Evolutionary conservation across 2,888 invertebrate species (phyloP), one percentile per base, ranked within the genome.

Genomic region (Polia nebulosa): DNA sequence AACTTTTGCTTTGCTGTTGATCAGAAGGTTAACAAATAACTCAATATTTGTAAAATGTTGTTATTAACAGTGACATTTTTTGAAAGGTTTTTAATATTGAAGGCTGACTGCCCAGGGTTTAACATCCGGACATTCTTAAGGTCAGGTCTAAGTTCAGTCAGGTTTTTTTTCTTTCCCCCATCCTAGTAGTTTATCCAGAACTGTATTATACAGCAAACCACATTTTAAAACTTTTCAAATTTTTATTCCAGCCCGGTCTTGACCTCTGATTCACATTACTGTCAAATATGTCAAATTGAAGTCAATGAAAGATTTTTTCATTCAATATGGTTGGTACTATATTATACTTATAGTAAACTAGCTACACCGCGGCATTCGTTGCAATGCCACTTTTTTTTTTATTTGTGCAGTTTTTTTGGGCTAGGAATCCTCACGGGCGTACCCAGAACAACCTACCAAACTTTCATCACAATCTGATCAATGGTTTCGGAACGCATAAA

Each of bases 261-360:
- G 4, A 97, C 97, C 3, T 96, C 97, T 0, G 96, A 98, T 81
- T 97, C 98, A 45, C 96, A 97, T 87, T 98, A 98, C 88, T 99
- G 99, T 89, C 96, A 96, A 78, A 96, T 98, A 65, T 99, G 99
- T 90, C 97, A 98, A 88, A 97, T 97, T 56, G 98, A 98, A 91
- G 97, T 98, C 27, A 96, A 97, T 74, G 97, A 97, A 79, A 96
- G 97, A 84, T 98, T 97, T 88, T 98, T 97, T 92, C 97, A 98
- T 93, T 97, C 98, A 87, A 97, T 97, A 88, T 98, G 98, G 98
- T 97, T 93, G 90, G 95, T 89, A 27, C 0, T 25, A 0, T 34
- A 25, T 39, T 27, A 25, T 39, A 66, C 11, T 34, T 6, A 9
- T 11, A 15, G 6, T 25, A 22, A 41, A n/a, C n/a, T n/a, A n/a